Evolutionary conservation across 1,140 invertebrate species (phyloP).

Genomic region (Scaptomyza montana): DNA sequence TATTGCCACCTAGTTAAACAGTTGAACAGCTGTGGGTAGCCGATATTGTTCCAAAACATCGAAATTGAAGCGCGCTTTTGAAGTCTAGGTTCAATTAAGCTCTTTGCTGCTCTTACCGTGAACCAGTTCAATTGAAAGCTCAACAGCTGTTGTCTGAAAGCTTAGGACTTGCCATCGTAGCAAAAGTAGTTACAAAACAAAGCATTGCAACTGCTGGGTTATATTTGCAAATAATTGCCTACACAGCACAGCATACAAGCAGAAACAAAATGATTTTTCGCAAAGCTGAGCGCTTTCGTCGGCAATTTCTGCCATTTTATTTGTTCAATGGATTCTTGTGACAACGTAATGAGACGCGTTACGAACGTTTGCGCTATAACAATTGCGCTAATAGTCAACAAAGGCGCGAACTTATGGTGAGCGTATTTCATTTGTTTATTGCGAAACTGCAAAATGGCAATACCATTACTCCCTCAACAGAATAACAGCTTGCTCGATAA

Average conservation of each 20-base stretch:
- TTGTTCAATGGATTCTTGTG: conserved; percentile 78
- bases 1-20: too few relatives aligned
- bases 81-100: neutral
- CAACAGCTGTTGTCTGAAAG: conserved; percentile 8
- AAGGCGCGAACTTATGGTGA: conserved; percentile 58
- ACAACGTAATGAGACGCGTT: conserved; percentile 68
- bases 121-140: conserved; percentile 29
- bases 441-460: conserved; percentile 24
- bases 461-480: conserved; percentile 20
- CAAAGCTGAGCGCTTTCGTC: conserved; percentile 59
- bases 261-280: conserved; percentile 67
- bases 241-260: neutral
- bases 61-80: neutral
- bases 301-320: conserved; percentile 73
- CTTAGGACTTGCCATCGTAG: conserved; percentile 4
- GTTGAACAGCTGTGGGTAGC: too few relatives aligned
- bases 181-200: conserved; percentile 38
- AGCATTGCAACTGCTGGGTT: neutral
- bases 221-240: neutral
- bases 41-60: too few relatives aligned
- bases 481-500: conserved; percentile 66
- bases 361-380: conserved; percentile 74
- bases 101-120: neutral
- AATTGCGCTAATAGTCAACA: conserved; percentile 49
- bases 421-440: conserved; percentile 16